Evolutionary conservation across 2,888 invertebrate species (phyloP).

Genomic region (Reticulitermes lucifugus): DNA sequence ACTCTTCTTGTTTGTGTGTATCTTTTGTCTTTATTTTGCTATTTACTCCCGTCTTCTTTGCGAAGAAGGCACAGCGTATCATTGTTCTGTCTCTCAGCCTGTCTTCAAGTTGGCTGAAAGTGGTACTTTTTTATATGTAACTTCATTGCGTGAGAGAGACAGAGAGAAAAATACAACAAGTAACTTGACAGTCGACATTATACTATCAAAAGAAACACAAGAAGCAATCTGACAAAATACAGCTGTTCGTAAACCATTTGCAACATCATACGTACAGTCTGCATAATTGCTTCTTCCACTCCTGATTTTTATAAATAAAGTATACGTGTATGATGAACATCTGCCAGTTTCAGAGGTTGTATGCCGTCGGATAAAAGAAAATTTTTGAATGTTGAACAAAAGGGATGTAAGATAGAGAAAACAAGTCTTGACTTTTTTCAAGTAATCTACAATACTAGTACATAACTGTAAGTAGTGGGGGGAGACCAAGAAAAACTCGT

Average conservation of each 20-base stretch:
- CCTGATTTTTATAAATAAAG: too few species aligned
- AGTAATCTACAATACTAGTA: too few species aligned
- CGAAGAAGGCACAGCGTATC: constrained; percentile 31
- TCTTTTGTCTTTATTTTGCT: constrained; percentile 41
- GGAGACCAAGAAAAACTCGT: too few species aligned
- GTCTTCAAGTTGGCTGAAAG: constrained; percentile 14
- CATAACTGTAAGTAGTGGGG: too few species aligned
- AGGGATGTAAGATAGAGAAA: too few species aligned
- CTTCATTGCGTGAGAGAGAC: neutral
- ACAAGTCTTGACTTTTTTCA: too few species aligned
- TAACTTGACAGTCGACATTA: constrained; percentile 15
- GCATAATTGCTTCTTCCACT: too few species aligned
- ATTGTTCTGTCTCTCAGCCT: constrained; percentile 24
- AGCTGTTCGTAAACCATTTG: neutral
- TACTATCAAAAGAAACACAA: constrained; percentile 6
- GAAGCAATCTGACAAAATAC: constrained; percentile 15
- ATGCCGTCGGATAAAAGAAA: too few species aligned
- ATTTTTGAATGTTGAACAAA: too few species aligned
- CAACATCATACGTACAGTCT: too few species aligned
- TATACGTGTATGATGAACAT: too few species aligned
- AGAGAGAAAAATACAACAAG: neutral
- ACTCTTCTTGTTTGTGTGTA: constrained; percentile 19
- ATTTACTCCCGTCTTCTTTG: constrained; percentile 35
- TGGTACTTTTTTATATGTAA: neutral
- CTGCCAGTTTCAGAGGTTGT: too few species aligned